Base-by-base conservation (phyloP, 2,888 invertebrate genomes). In the Acheta domesticus region DNA sequence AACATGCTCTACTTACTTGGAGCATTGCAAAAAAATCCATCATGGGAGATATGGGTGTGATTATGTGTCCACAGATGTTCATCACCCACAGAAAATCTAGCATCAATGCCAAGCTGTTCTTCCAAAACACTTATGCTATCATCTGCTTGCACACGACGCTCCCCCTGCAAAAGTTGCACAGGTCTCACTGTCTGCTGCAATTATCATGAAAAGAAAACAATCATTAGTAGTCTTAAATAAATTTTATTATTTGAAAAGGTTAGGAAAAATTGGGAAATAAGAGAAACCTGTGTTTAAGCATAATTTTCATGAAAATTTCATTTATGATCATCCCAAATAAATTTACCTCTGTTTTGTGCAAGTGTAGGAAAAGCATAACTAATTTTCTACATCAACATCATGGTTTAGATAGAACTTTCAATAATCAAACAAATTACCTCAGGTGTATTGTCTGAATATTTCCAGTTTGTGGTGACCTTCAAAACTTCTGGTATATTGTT, bases 11-110 rank as follows among this genome's bases (percentile, higher is more conserved):
- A 82, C 86, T 85, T 86, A 90, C 90, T 89, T 75, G 92, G 92
- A 50, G 89, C 87, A 82, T 91, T 94, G 86, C 96, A 96, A 84
- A 94, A 94, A 84, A 90, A 92, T 12, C 89, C 90, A 82, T 91
- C 90, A 49, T 85, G 85, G 0, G 86, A 85, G 14, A 86, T 83
- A 80, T 87, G 87, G 21, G 84, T 80, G 82, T 85, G 84, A 19
- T 85, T 84, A 76, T 82, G 82, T 79, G 83, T 83, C 20, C 23
- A 23, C n/a, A n/a, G 14, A 75, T 20, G n/a, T n/a, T 75, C 21
- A 75, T 23, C 20, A 20, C 20, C 75, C 4, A 14, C 14, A 62
- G 62, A 62, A 36, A 36, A 36, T 8, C 36, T 36, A 36, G 36
- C 36, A 36, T 36, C 36, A 36, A 36, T 36, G 62, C 16, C 14